phyloP scores from a whole-genome alignment of 2,797 vertebrate species.

The Coregonus suidteri region DNA sequence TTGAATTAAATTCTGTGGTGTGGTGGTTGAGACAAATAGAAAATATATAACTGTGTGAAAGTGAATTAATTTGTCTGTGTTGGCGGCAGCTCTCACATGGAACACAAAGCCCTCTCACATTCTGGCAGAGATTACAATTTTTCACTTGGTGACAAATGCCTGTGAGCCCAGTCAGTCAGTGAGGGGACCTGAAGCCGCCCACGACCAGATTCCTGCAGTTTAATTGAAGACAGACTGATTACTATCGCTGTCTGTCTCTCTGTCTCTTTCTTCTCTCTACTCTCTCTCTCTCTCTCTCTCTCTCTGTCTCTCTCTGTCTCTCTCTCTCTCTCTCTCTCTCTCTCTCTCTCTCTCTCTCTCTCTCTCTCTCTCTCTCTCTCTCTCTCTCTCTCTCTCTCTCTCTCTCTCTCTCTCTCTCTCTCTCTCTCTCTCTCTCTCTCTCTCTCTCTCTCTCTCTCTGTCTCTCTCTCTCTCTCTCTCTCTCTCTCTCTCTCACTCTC shows the following conservation, averaged over 20 bases:
- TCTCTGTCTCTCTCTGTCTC: no score
- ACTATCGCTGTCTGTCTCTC: background rate
- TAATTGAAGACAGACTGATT: conserved; percentile 54
- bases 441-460: no score
- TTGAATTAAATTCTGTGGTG: conserved; percentile 58
- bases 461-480: no score
- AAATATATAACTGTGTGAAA: conserved; percentile 46
- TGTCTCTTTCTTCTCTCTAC: no score
- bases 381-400: no score
- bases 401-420: background rate
- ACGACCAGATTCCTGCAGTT: conserved; percentile 31
- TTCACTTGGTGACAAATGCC: background rate
- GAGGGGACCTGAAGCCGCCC: conserved; percentile 23
- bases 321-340: background rate
- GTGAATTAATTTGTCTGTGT: conserved; percentile 48
- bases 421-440: no score
- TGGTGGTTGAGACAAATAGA: conserved; percentile 36
- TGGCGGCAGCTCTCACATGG: conserved; percentile 10
- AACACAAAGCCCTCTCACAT: conserved; percentile 26
- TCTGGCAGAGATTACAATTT: background rate
- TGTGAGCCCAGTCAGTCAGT: background rate
- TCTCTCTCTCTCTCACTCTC: background rate
- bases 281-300: no score
- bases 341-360: no score
- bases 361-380: no score